Conservation (phyloP, 2,113 vertebrate genomes). For the Heterocephalus glaber region DNA sequence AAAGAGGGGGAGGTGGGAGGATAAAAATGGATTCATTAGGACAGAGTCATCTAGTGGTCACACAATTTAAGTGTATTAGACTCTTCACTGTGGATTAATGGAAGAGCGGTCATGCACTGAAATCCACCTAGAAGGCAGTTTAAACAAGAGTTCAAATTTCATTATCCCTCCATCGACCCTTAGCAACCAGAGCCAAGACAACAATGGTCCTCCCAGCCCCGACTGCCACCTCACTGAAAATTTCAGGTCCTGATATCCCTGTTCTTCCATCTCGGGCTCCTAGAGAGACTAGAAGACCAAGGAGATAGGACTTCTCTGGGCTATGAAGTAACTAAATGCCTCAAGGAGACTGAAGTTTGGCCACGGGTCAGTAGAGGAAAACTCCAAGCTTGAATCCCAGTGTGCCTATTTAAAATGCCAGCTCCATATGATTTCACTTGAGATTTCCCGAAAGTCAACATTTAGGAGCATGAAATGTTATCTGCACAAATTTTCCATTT, state of each 20-base stretch:
- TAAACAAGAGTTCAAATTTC: neutral
- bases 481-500: neutral
- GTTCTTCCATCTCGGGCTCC: neutral
- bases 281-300: neutral
- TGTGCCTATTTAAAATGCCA: neutral
- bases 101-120: neutral
- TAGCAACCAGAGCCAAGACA: neutral
- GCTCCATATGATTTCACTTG: neutral
- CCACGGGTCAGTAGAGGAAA: neutral
- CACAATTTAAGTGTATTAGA: constrained; percentile 6
- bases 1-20: neutral
- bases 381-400: neutral
- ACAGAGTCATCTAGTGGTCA: neutral
- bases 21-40: constrained; percentile 50
- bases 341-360: constrained; percentile 13
- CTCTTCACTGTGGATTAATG: neutral
- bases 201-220: neutral
- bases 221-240: neutral
- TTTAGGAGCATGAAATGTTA: neutral
- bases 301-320: neutral
- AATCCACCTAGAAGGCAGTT: neutral
- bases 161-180: neutral
- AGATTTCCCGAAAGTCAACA: constrained; percentile 31
- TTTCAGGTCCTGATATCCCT: neutral
- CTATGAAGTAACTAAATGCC: neutral